phyloP scores from a whole-genome alignment of 1,140 invertebrate genomes.

The Drosophila pseudoananassae region DNA sequence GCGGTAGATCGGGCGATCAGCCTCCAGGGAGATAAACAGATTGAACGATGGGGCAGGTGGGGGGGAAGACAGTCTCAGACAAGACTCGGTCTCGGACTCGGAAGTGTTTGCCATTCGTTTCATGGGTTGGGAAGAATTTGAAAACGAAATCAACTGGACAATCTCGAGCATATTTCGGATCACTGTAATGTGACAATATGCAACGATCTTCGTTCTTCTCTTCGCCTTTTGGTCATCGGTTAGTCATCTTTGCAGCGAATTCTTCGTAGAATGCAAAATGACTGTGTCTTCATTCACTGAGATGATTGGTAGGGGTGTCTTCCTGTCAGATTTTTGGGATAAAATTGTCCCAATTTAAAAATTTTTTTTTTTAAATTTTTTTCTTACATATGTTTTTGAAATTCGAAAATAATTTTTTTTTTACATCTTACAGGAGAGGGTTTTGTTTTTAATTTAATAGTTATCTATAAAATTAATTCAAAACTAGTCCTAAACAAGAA shows the following conservation, averaged over 20 bases:
- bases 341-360: too few species aligned
- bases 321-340: not conserved
- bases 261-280: not conserved
- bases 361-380: not conserved
- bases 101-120: constrained; percentile 18
- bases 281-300: not conserved
- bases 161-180: constrained; percentile 6
- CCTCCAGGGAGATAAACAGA: constrained; percentile 34
- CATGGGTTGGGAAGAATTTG: not conserved
- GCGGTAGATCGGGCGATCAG: constrained; percentile 20
- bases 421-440: too few species aligned
- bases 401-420: not conserved
- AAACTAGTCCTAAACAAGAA: too few species aligned
- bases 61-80: not conserved
- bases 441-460: too few species aligned
- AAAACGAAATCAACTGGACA: not conserved
- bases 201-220: not conserved
- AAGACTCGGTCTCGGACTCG: constrained; percentile 22
- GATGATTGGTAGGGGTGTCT: not conserved
- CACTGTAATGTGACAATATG: constrained; percentile 19
- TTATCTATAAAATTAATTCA: too few species aligned
- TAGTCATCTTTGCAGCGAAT: not conserved
- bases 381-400: not conserved
- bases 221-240: not conserved
- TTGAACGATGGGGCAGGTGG: not conserved